Conservation (phyloP, 2,888 invertebrate species). For the Drosophila neutralis region DNA sequence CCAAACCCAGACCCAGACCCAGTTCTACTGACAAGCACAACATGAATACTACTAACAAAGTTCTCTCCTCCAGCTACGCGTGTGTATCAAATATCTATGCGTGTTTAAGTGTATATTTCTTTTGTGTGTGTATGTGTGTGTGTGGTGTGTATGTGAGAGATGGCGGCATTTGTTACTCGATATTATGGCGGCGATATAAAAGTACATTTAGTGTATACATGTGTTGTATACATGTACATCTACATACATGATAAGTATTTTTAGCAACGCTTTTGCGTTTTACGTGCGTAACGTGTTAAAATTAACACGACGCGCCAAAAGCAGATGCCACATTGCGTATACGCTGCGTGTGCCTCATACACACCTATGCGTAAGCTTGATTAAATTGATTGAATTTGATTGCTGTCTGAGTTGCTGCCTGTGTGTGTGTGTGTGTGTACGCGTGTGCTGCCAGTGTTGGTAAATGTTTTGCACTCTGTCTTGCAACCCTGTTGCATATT, state of each 20-base stretch:
- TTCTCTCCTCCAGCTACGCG: constrained; percentile 31
- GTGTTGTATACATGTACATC: constrained; percentile 35
- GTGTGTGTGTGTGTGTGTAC: not conserved
- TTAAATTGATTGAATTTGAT: constrained; percentile 80
- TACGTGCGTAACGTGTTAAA: constrained; percentile 80
- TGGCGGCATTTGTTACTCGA: constrained; percentile 70
- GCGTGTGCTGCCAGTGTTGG: constrained; percentile 8
- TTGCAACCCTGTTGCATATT: constrained; percentile 57
- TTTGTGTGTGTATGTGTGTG: not conserved
- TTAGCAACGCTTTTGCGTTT: constrained; percentile 64
- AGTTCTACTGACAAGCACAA: constrained; percentile 9
- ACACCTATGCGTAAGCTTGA: constrained; percentile 46
- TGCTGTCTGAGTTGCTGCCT: constrained; percentile 42
- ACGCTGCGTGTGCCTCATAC: constrained; percentile 54
- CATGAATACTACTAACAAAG: constrained; percentile 34
- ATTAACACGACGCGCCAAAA: constrained; percentile 66
- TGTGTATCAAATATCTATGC: constrained; percentile 43
- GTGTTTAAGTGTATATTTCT: constrained; percentile 28
- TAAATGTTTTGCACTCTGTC: constrained; percentile 29
- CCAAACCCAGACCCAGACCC: constrained; percentile 33
- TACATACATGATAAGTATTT: constrained; percentile 65
- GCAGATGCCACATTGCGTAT: constrained; percentile 52
- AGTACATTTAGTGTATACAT: constrained; percentile 60
- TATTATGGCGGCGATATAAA: constrained; percentile 78
- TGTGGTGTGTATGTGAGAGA: constrained; percentile 16